Conservation (phyloP, 2,888 invertebrate species). For the Conops quadrifasciatus region DNA sequence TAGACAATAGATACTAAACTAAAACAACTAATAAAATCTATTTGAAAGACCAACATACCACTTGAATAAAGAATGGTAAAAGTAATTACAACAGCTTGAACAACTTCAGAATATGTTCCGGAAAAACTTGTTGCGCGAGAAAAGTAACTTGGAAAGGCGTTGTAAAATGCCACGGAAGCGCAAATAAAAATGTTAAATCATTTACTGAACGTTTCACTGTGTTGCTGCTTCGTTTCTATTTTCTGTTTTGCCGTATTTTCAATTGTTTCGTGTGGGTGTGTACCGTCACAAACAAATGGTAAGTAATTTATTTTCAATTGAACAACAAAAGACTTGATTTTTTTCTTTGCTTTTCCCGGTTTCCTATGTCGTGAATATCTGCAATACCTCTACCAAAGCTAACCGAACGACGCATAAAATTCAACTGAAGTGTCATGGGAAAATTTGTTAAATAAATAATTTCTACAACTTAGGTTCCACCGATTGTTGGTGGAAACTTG, state of each 20-base stretch:
- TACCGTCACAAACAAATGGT: not conserved
- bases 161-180: not conserved
- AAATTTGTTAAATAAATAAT: not conserved
- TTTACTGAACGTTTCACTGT: not conserved
- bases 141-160: not conserved
- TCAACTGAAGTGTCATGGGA: slow-evolving; percentile 10
- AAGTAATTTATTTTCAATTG: slow-evolving; percentile 39
- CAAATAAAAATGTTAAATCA: slow-evolving; percentile 18
- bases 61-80: not conserved
- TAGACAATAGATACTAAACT: not conserved
- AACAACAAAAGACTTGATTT: slow-evolving; percentile 31
- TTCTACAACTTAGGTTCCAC: too few species aligned
- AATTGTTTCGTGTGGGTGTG: slow-evolving; percentile 5
- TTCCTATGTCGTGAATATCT: slow-evolving; percentile 2
- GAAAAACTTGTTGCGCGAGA: not conserved
- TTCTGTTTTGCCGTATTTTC: too few species aligned
- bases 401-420: slow-evolving; percentile 14
- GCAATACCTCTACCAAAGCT: not conserved
- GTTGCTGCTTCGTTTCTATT: slow-evolving; percentile 16
- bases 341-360: slow-evolving; percentile 11
- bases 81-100: not conserved
- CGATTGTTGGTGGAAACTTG: too few species aligned
- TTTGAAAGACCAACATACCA: not conserved
- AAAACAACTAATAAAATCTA: not conserved
- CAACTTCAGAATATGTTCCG: not conserved